Percentiles rank a stretch among this genome's conserved stretches.
phyloP scores from a whole-genome alignment of 37 sponge, comb jelly and placozoan species.

The Chondrosia reniformis region DNA sequence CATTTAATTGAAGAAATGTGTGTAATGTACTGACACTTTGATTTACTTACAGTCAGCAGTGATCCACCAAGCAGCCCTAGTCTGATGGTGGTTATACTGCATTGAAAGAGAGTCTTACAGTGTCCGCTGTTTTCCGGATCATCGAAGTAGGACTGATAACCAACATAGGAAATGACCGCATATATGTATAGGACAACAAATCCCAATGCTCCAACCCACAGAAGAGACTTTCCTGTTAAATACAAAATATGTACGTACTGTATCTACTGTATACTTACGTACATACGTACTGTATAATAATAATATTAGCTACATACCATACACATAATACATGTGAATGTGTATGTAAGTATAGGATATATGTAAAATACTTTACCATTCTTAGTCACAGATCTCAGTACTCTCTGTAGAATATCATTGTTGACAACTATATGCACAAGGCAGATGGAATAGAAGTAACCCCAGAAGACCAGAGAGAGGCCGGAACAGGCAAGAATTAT shows the following conservation, averaged over 20 bases:
- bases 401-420: slow-evolving; percentile 82
- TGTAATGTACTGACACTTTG: no score
- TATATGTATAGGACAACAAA: slow-evolving; percentile 65
- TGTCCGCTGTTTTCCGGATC: slow-evolving; percentile 19
- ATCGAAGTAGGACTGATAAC: slow-evolving; percentile 20
- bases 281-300: background rate
- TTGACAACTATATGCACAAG: slow-evolving; percentile 57
- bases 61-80: slow-evolving; percentile 39
- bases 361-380: slow-evolving; percentile 45
- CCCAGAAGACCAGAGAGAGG: slow-evolving; percentile 38
- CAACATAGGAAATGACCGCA: slow-evolving; percentile 46
- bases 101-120: slow-evolving; percentile 41
- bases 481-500: slow-evolving; percentile 36
- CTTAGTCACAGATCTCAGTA: slow-evolving; percentile 70
- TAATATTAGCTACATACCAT: background rate
- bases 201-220: slow-evolving; percentile 45
- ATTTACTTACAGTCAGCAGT: slow-evolving; percentile 30
- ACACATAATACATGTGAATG: background rate
- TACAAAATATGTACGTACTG: background rate
- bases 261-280: background rate
- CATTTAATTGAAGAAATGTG: no score
- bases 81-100: slow-evolving; percentile 27
- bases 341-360: background rate
- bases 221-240: slow-evolving; percentile 42
- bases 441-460: slow-evolving; percentile 60